These are phyloP conservation scores for Euclidia mi DNA, from an alignment of 2,888 invertebrate genomes.

Conservation along the genomic window DNA sequence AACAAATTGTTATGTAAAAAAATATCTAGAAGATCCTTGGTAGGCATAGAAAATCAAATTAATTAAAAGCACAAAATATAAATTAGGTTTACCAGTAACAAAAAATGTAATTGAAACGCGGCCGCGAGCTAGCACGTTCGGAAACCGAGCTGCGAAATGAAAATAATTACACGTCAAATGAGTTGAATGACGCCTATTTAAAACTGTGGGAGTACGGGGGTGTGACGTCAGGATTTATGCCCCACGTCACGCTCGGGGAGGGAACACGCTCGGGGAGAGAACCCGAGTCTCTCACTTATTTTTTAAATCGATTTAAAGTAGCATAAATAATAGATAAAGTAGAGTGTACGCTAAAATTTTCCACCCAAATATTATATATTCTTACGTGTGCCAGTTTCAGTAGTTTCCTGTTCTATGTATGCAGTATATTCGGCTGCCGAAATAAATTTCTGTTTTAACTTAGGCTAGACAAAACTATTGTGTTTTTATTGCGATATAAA, in stretches of 20 bases:
- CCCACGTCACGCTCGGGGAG: conserved; percentile 52
- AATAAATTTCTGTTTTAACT: conserved; percentile 4
- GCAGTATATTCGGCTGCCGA: background rate
- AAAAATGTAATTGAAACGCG: conserved; percentile 63
- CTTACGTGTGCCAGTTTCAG: conserved; percentile 6
- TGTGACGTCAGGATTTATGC: conserved; percentile 67
- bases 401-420: conserved; percentile 1
- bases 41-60: conserved; percentile 63
- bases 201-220: conserved; percentile 62
- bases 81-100: conserved; percentile 70
- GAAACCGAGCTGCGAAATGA: conserved; percentile 74
- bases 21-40: conserved; percentile 40
- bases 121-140: conserved; percentile 62
- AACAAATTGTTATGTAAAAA: conserved; percentile 18
- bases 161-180: conserved; percentile 85
- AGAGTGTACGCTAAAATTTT: too few species aligned
- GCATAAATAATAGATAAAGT: conserved; percentile 53
- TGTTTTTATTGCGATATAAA: conserved; percentile 15
- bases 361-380: too few species aligned
- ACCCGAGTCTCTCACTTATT: conserved; percentile 23
- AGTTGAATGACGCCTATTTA: conserved; percentile 82
- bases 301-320: conserved; percentile 50
- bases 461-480: conserved; percentile 18
- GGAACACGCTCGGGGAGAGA: conserved; percentile 9
- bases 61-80: conserved; percentile 71